Conservation (phyloP, 2,113 vertebrate genomes). For the Stercorarius parasiticus region DNA sequence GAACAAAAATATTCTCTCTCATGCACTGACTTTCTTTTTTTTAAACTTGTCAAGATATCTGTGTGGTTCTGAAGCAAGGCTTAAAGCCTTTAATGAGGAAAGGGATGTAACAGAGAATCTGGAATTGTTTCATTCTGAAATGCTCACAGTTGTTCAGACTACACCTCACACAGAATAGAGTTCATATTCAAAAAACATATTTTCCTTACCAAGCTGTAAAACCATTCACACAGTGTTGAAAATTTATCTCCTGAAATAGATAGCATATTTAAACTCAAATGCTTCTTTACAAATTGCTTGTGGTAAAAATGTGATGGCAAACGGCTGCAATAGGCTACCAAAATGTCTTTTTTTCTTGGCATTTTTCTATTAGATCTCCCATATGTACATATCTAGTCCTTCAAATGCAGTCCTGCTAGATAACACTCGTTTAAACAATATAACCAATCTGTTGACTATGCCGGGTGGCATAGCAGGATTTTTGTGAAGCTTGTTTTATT, state of each 20-base stretch:
- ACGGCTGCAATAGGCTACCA: not conserved
- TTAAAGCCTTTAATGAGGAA: not conserved
- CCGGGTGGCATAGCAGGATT: not conserved
- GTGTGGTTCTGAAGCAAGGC: not conserved
- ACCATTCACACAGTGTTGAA: not conserved
- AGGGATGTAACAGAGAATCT: not conserved
- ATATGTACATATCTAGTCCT: not conserved
- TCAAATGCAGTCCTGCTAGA: not conserved
- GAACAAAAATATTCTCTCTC: constrained; percentile 26
- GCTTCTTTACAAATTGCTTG: not conserved
- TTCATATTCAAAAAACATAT: not conserved
- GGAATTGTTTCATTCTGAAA: constrained; percentile 1
- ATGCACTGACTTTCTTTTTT: not conserved
- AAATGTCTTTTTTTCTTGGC: not conserved
- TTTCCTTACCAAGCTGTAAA: not conserved
- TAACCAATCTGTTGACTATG: not conserved
- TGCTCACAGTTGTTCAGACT: not conserved
- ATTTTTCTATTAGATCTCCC: not conserved
- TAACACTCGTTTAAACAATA: not conserved
- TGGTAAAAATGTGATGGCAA: not conserved
- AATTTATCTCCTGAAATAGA: not conserved
- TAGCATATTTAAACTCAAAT: not conserved
- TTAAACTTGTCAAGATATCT: not conserved
- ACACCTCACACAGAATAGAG: not conserved
- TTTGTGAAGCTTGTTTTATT: not conserved